These are phyloP conservation scores for Strigamia transsilvanica DNA, from an alignment of 2,888 invertebrate species.

Conservation along the genomic window DNA sequence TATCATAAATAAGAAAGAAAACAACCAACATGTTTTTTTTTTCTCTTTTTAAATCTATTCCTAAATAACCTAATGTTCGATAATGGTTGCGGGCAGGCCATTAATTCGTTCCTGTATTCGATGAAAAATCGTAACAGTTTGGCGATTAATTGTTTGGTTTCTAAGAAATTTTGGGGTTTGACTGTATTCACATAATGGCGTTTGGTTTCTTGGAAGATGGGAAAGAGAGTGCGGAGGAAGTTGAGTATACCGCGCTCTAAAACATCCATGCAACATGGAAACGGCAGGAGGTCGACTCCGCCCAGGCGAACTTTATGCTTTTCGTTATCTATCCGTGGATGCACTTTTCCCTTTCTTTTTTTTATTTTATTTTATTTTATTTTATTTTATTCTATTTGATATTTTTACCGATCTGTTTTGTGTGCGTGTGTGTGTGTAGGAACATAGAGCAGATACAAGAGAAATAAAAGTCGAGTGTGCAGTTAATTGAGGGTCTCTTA, in stretches of 20 bases:
- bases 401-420: background rate
- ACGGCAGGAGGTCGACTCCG: conserved; percentile 44
- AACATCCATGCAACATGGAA: conserved; percentile 39
- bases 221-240: conserved; percentile 1
- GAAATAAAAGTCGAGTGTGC: background rate
- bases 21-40: background rate
- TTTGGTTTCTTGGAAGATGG: conserved; percentile 1
- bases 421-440: background rate
- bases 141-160: conserved; percentile 19
- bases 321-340: conserved; percentile 34
- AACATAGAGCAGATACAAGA: background rate
- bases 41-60: background rate
- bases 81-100: background rate
- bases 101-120: conserved; percentile 40
- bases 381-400: background rate
- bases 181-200: conserved; percentile 22
- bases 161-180: background rate
- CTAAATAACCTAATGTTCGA: background rate
- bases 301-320: conserved; percentile 46
- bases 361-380: background rate
- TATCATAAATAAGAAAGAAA: background rate
- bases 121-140: conserved; percentile 48
- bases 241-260: conserved; percentile 18
- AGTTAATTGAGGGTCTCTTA: conserved; percentile 31
- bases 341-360: background rate